Evolutionary conservation across 1,140 invertebrate genomes (phyloP).

Genomic region (Ptiloglossa arizonensis): DNA sequence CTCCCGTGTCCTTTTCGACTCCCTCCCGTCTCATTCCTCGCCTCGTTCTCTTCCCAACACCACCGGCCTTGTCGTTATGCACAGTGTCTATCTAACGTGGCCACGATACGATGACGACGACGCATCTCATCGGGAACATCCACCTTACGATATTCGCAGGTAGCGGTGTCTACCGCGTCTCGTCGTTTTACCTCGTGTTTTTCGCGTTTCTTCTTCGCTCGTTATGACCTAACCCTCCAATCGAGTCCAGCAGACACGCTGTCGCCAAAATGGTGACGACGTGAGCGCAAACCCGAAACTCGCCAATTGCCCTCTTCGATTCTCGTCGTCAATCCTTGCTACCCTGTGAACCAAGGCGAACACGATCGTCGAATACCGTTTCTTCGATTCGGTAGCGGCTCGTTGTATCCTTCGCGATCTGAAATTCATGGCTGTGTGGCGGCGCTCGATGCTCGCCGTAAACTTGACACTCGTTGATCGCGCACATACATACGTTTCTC

Average conservation of each 20-base stretch:
- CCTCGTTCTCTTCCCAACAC: not conserved
- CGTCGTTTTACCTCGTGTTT: too few species aligned
- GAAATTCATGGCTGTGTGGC: conserved; percentile 2
- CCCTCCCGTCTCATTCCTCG: not conserved
- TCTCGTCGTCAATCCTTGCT: too few species aligned
- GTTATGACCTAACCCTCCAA: too few species aligned
- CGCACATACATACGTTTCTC: not conserved
- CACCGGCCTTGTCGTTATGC: too few species aligned
- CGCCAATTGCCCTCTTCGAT: too few species aligned
- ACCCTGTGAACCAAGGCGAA: too few species aligned
- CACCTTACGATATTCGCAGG: not conserved
- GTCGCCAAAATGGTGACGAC: too few species aligned
- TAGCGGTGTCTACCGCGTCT: not conserved
- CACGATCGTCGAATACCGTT: too few species aligned
- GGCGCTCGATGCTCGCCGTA: conserved; percentile 31
- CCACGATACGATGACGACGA: not conserved
- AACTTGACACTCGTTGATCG: conserved; percentile 24
- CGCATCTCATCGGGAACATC: conserved; percentile 1
- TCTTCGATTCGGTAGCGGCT: not conserved
- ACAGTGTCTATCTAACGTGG: too few species aligned
- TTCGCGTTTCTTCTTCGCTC: too few species aligned
- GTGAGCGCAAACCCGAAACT: too few species aligned
- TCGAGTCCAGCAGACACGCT: too few species aligned
- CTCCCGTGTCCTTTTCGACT: not conserved
- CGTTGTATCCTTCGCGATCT: not conserved